A percentile compares a stretch with the other conserved stretches of the same genome.
These are phyloP conservation scores for Danaus plexippus DNA, from an alignment of 1,140 invertebrate genomes.

Conservation along the genomic window DNA sequence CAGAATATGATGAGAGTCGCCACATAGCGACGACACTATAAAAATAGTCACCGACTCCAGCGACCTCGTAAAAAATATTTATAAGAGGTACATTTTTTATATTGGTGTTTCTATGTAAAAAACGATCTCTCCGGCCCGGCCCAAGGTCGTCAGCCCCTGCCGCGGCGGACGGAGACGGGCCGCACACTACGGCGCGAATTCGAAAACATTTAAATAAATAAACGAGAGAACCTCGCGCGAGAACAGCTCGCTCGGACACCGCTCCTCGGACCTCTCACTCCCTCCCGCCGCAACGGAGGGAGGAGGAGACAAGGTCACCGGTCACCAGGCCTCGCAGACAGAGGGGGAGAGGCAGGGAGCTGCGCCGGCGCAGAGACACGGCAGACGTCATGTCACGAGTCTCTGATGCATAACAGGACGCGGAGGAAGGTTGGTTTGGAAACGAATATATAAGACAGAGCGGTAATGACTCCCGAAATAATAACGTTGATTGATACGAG, in stretches of 20 bases:
- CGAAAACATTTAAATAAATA: slow-evolving; percentile 60
- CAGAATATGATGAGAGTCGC: too few relatives aligned
- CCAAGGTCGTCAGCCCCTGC: slow-evolving; percentile 58
- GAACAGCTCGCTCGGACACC: slow-evolving; percentile 56
- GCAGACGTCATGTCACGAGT: slow-evolving; percentile 58
- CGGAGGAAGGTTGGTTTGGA: too few relatives aligned
- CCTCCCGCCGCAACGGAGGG: slow-evolving; percentile 20
- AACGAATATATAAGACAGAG: too few relatives aligned
- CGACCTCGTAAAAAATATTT: too few relatives aligned
- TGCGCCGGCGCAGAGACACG: slow-evolving; percentile 50
- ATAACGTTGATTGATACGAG: too few relatives aligned
- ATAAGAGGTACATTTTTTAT: slow-evolving; percentile 17
- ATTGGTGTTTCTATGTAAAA: slow-evolving; percentile 32
- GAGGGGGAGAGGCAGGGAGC: slow-evolving; percentile 38
- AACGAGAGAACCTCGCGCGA: slow-evolving; percentile 55
- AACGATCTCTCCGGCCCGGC: slow-evolving; percentile 26
- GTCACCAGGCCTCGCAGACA: slow-evolving; percentile 65
- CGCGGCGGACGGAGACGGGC: slow-evolving; percentile 45
- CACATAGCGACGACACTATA: too few relatives aligned
- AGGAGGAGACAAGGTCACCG: slow-evolving; percentile 64
- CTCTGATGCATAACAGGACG: slow-evolving; percentile 55
- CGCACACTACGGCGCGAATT: slow-evolving; percentile 55
- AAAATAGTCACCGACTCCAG: too few relatives aligned
- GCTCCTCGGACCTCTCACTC: slow-evolving; percentile 35
- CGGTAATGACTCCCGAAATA: too few relatives aligned